These are phyloP conservation scores for Oreochromis tanganicae DNA, from an alignment of 2,113 vertebrate species.

Conservation along the genomic window DNA sequence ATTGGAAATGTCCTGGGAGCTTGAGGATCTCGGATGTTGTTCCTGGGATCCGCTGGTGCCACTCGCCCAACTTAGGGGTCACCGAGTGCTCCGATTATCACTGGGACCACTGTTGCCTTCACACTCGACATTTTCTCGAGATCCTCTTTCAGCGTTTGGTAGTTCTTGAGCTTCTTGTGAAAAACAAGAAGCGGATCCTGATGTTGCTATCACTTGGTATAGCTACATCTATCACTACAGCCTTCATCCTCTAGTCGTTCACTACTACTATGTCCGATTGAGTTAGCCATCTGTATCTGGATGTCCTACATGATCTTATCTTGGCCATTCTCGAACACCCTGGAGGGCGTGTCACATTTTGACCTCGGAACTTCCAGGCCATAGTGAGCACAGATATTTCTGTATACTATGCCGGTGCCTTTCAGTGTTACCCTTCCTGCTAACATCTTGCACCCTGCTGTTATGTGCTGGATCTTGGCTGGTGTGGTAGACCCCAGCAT, in stretches of 20 bases:
- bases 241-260: neutral
- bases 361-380: neutral
- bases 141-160: neutral
- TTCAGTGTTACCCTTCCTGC: neutral
- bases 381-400: neutral
- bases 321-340: neutral
- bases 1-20: rapidly evolving
- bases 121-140: rapidly evolving
- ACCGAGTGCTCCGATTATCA: rapidly evolving
- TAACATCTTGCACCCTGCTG: neutral
- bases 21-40: rapidly evolving
- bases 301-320: neutral
- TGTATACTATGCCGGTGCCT: neutral
- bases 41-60: neutral
- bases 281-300: neutral
- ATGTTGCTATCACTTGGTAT: neutral
- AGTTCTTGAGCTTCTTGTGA: neutral
- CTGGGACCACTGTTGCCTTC: neutral
- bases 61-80: neutral
- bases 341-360: rapidly evolving
- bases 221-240: neutral
- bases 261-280: neutral
- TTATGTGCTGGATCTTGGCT: neutral
- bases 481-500: neutral
- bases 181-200: neutral